These are phyloP conservation scores for human DNA, from an alignment of 2,113 vertebrate genomes.

Conservation along the genomic window DNA sequence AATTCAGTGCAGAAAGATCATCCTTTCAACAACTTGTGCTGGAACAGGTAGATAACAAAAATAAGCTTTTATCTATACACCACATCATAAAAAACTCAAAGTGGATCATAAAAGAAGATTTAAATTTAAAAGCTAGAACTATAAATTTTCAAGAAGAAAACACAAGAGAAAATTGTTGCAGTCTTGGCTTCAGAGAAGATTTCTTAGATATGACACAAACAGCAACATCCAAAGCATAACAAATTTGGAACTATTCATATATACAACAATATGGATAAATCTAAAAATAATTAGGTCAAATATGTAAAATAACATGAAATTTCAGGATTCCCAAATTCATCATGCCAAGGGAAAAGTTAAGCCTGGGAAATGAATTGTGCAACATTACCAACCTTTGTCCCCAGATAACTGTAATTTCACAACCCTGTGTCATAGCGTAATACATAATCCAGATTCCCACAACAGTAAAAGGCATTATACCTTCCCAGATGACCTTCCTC, in stretches of 20 bases:
- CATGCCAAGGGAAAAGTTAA: no score
- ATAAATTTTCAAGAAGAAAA: background rate
- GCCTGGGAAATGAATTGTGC: no score
- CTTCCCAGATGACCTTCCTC: no score
- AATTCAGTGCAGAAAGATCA: background rate
- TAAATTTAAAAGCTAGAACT: constrained; percentile 1
- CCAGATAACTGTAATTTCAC: no score
- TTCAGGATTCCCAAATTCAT: no score
- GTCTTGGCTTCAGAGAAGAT: background rate
- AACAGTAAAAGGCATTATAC: no score
- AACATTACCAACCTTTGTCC: no score
- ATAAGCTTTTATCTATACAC: background rate
- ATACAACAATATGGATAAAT: background rate
- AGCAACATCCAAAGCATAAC: constrained; percentile 30
- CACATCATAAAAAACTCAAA: background rate
- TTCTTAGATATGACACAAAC: background rate
- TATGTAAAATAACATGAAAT: no score
- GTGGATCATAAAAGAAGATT: background rate
- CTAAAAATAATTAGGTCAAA: background rate
- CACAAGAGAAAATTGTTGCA: background rate
- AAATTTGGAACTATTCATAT: background rate
- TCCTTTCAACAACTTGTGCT: background rate
- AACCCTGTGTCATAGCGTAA: no score
- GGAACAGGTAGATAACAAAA: background rate
- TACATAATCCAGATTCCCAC: no score